These are phyloP conservation scores for Palythoa caribaeorum DNA, from an alignment of 92 coral and sea anemone genomes.

Conservation along the genomic window DNA sequence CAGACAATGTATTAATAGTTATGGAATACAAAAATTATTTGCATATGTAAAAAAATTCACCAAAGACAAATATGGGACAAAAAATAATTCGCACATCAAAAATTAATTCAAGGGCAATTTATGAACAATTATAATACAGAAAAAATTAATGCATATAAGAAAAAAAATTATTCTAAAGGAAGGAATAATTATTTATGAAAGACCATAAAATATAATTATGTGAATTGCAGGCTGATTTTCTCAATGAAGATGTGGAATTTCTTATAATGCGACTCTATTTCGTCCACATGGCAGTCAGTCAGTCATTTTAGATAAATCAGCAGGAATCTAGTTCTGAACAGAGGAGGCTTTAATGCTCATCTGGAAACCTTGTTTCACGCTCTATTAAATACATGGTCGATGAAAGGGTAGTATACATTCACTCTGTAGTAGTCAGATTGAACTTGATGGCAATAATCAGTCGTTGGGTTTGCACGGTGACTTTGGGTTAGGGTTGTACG, in stretches of 20 bases:
- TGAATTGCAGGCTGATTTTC: constrained; percentile 31
- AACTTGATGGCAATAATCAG: too few species aligned
- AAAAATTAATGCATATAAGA: constrained; percentile 29
- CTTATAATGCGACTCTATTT: constrained; percentile 29
- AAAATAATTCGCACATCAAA: constrained; percentile 19
- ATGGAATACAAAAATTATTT: constrained; percentile 26
- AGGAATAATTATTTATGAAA: constrained; percentile 25
- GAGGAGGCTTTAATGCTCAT: too few species aligned
- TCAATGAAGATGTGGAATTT: constrained; percentile 47
- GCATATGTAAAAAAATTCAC: too few species aligned
- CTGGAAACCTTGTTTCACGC: too few species aligned
- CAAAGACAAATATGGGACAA: too few species aligned
- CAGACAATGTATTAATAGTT: constrained; percentile 27
- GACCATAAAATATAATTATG: constrained; percentile 32
- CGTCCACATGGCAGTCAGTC: constrained; percentile 14
- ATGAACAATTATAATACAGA: constrained; percentile 28
- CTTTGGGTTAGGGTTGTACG: constrained; percentile 43
- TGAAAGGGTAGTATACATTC: too few species aligned
- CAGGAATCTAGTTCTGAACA: neutral
- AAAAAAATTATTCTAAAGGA: constrained; percentile 13
- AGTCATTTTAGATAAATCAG: constrained; percentile 33
- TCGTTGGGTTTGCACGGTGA: constrained; percentile 43
- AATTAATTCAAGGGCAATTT: constrained; percentile 26
- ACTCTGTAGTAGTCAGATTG: too few species aligned
- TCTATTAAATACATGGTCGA: too few species aligned